Evolutionary conservation across 2,888 invertebrate genomes (phyloP).

Genomic region (Azorinus chamasolen): DNA sequence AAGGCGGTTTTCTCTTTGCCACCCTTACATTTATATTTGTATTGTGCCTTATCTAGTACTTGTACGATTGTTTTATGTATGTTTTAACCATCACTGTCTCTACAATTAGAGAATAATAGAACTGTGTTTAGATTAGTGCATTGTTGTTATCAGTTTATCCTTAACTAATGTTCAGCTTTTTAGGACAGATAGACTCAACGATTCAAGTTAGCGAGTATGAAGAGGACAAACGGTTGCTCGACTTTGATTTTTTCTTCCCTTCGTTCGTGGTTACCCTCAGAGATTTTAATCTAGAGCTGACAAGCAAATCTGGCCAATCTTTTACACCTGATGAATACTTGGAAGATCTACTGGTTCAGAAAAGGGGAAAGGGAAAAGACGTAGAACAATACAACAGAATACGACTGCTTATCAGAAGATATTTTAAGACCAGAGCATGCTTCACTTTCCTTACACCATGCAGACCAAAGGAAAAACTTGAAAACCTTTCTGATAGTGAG

Average conservation of each 20-base stretch:
- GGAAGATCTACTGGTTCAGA: conserved; percentile 3
- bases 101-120: too few relatives aligned
- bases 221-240: not conserved
- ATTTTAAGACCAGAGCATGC: conserved; percentile 11
- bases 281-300: not conserved
- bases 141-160: too few relatives aligned
- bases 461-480: not conserved
- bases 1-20: too few relatives aligned
- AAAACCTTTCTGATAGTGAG: not conserved
- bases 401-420: conserved; percentile 9
- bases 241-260: conserved; percentile 11
- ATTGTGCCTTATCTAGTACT: too few relatives aligned
- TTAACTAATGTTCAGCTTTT: conserved; percentile 1
- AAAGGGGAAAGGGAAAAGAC: not conserved
- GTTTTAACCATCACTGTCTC: too few relatives aligned
- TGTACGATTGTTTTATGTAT: too few relatives aligned
- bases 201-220: not conserved
- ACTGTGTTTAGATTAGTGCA: too few relatives aligned
- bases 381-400: conserved; percentile 1
- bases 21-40: too few relatives aligned
- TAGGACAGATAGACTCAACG: conserved; percentile 4
- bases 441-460: conserved; percentile 3
- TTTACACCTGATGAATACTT: conserved; percentile 7
- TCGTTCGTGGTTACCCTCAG: conserved; percentile 1
- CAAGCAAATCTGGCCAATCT: not conserved